Base-by-base conservation (phyloP, 2,888 invertebrate genomes). In the Oscheius sp. region DNA sequence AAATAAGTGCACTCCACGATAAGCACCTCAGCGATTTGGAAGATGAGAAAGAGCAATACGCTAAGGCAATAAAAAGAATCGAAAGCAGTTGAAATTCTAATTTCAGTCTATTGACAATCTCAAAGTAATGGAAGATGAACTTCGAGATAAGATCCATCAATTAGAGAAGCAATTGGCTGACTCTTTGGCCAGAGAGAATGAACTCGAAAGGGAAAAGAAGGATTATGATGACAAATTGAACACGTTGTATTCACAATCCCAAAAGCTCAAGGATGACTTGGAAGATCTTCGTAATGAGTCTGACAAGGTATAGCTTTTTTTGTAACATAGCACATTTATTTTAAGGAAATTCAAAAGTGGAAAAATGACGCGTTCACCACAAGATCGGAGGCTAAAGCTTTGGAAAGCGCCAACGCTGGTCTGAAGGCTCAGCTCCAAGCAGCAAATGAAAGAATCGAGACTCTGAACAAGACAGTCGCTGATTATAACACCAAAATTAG, bases 171-270 rank as follows among this genome's bases (percentile, higher is more conserved):
- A 80, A 27, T 70, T 86, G 27, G 86, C 86, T 25, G 86, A 86
- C 59, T 81, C 85, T 21, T 78, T 87, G 16, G 87, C 85, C 69
- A 64, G 75, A n/a, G 86, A 86, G 64, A 83, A 79, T 53, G 85
- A 85, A 49, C 86, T 89, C 27, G 86, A 88, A 61, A 69, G 84
- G 27, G 85, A 84, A 59, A 80, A 83, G 73, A 74, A 82, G 58
- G 88, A 88, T 68, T 86, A 88, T 70, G 89, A 89, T 21, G 85
- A 87, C 56, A 82, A 85, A 55, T 49, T 88, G 70, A 80, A 85
- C 58, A 77, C 75, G 55, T 61, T 85, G 23, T 75, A 75, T 59
- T 61, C 72, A 1, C 81, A 83, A 63, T 85, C 87, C 53, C 86
- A 85, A 64, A 87, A 87, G 75, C 76, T 87, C 41, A 76, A 79